Conservation (phyloP, 2,888 invertebrate species). For the Lasioglossum vierecki region DNA sequence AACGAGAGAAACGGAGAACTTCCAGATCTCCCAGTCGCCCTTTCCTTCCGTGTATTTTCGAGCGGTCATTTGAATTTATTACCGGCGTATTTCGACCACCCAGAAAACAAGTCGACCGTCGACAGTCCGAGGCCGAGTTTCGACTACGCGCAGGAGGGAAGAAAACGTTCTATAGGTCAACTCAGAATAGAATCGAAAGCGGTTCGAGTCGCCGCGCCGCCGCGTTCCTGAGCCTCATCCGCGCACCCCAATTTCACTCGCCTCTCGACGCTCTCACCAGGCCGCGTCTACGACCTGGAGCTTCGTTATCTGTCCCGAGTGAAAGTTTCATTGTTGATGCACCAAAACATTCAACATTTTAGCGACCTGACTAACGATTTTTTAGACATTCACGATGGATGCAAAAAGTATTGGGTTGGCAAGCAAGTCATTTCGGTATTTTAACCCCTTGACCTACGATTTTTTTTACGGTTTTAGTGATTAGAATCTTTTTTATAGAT, state of each 20-base stretch:
- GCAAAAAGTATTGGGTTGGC: background rate
- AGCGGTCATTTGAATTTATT: constrained; percentile 65
- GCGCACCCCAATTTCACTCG: constrained; percentile 59
- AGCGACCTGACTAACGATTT: background rate
- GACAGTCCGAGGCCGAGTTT: constrained; percentile 65
- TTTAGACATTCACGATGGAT: background rate
- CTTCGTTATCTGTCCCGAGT: background rate
- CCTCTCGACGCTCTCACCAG: constrained; percentile 21
- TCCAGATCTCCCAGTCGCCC: constrained; percentile 36
- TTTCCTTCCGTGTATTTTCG: constrained; percentile 60
- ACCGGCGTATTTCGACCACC: constrained; percentile 68
- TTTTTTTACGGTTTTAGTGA: no score
- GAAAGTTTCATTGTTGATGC: constrained; percentile 3
- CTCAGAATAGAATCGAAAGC: constrained; percentile 74
- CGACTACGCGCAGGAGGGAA: constrained; percentile 57
- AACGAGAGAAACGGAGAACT: constrained; percentile 28
- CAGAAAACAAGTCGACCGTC: constrained; percentile 64
- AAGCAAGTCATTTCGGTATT: no score
- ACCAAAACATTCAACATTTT: constrained; percentile 8
- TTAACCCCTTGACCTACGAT: no score
- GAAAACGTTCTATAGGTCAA: constrained; percentile 75
- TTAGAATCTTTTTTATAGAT: no score
- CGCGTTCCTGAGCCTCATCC: constrained; percentile 65
- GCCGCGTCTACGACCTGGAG: background rate
- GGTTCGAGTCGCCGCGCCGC: constrained; percentile 50